Conservation (phyloP, 2,888 invertebrate species). For the Gibbula magus region DNA sequence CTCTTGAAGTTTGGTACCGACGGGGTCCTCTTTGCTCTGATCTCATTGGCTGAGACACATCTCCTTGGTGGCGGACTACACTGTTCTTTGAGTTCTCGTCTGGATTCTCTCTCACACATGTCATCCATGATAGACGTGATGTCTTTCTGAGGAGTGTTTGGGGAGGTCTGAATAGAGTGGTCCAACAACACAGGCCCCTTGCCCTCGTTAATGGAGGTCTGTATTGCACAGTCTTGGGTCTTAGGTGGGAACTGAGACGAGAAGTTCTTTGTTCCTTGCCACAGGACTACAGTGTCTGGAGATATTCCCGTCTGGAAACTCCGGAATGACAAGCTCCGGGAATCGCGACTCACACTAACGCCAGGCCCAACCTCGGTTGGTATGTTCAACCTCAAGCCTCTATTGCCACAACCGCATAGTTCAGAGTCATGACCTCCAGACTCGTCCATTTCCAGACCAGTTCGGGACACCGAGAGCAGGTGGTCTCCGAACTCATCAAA, state of each 20-base stretch:
- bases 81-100: slow-evolving; percentile 10
- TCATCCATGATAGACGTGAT: slow-evolving; percentile 38
- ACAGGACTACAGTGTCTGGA: slow-evolving; percentile 64
- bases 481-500: slow-evolving; percentile 12
- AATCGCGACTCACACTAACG: background rate
- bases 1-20: slow-evolving; percentile 2
- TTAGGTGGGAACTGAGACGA: slow-evolving; percentile 68
- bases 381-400: slow-evolving; percentile 5
- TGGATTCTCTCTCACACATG: slow-evolving; percentile 25
- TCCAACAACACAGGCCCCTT: slow-evolving; percentile 26
- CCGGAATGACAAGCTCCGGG: slow-evolving; percentile 36
- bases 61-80: background rate
- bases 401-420: slow-evolving; percentile 9
- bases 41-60: slow-evolving; percentile 36
- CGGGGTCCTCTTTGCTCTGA: background rate
- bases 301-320: slow-evolving; percentile 52
- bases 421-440: slow-evolving; percentile 1
- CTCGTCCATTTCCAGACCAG: background rate
- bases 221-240: slow-evolving; percentile 65
- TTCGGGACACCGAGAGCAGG: background rate
- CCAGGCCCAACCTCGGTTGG: background rate
- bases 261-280: slow-evolving; percentile 68
- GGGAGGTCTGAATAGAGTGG: slow-evolving; percentile 47
- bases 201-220: slow-evolving; percentile 51
- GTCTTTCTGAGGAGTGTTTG: slow-evolving; percentile 40